Base-by-base conservation (phyloP, 2,797 vertebrate species). In the Enteromius viviparus region DNA sequence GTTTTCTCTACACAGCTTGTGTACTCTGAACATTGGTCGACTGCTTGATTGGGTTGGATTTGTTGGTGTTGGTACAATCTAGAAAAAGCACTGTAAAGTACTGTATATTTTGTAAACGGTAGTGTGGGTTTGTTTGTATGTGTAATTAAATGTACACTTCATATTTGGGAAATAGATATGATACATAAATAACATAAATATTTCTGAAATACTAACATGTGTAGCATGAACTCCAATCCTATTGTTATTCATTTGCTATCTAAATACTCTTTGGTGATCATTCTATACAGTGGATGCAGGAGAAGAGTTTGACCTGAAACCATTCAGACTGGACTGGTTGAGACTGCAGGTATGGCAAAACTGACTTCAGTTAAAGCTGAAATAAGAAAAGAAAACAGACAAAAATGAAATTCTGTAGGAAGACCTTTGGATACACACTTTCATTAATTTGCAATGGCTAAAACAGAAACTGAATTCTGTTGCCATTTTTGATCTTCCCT, bases 251-350 rank as follows among this genome's bases (percentile, higher is more conserved):
- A 23, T 53, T 65, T 15, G 34, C 26, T 11, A 74, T 66, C 7
- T 17, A 9, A 77, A 21, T 10, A 11, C 55, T 70, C 0, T 64
- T n/a, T 58, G 23, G 5, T 65, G 3, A 32, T 69, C 15, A 42
- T 37, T 78, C 6, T 58, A 26, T 4, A 4, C 91, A 98, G 97
- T 93, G 82, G 95, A 97, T 1, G 94, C 91, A 26, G 95, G 94
- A 82, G 95, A 96, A 80, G 92, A 93, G 84, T 96, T 98, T 86
- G 95, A 98, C 76, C 95, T 99, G 84, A 91, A 89, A 14, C 94
- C 94, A 1, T 87, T 98, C 11, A 95, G 97, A 87, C 78, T 99
- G 85, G 97, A 99, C 89, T 98, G 97, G 97, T 92, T 98, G 76
- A 94, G 97, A 78, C 86, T 98, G 83, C 97, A 98, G 96, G 97